Percentiles rank a stretch among this genome's conserved stretches.
These are phyloP conservation scores for Hirtodrosophila alboralis DNA, from an alignment of 2,888 invertebrate genomes.

Conservation along the genomic window DNA sequence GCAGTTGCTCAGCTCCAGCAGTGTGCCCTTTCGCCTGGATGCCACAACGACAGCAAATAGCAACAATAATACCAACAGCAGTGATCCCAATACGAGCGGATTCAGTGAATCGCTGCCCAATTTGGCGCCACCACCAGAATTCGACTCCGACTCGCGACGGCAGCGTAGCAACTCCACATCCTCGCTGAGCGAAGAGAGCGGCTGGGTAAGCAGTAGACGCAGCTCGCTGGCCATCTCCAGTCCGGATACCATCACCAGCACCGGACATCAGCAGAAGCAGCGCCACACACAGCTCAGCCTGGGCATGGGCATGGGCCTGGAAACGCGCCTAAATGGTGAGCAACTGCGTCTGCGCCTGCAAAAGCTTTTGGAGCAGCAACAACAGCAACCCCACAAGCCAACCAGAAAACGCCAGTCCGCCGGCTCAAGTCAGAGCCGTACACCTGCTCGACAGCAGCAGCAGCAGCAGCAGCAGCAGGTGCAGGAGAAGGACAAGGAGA, in stretches of 20 bases:
- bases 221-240: slow-evolving; percentile 87
- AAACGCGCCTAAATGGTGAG: slow-evolving; percentile 86
- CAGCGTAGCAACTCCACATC: slow-evolving; percentile 86
- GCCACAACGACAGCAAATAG: slow-evolving; percentile 76
- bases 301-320: slow-evolving; percentile 78
- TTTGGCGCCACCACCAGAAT: slow-evolving; percentile 87
- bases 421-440: slow-evolving; percentile 61
- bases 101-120: slow-evolving; percentile 90
- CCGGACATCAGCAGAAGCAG: slow-evolving; percentile 55
- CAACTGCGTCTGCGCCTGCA: slow-evolving; percentile 88
- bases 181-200: slow-evolving; percentile 92
- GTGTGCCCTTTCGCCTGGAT: slow-evolving; percentile 88
- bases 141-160: slow-evolving; percentile 84
- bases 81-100: slow-evolving; percentile 83
- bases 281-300: slow-evolving; percentile 65
- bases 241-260: slow-evolving; percentile 85
- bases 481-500: slow-evolving; percentile 49
- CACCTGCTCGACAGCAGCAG: slow-evolving; percentile 53
- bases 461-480: too few species aligned
- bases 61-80: slow-evolving; percentile 74
- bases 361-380: slow-evolving; percentile 85
- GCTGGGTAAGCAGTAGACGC: slow-evolving; percentile 93
- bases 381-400: slow-evolving; percentile 76
- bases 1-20: slow-evolving; percentile 85
- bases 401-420: slow-evolving; percentile 61